Percentiles rank a stretch among this genome's conserved stretches.
These are phyloP conservation scores for Spheniscus humboldti DNA, from an alignment of 2,797 vertebrate genomes.

Conservation along the genomic window DNA sequence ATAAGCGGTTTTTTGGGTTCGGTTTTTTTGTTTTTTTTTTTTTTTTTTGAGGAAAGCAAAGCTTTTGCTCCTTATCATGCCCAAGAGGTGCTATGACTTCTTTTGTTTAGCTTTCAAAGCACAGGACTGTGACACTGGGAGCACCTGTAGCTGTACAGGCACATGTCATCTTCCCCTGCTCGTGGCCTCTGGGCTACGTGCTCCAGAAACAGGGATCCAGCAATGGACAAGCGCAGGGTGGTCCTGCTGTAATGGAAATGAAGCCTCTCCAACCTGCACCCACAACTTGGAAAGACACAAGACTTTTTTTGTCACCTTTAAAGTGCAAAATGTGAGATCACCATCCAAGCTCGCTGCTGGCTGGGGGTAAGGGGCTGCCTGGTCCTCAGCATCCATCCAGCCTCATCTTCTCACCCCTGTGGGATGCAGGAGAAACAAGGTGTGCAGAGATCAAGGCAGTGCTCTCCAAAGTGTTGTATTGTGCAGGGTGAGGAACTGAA, in stretches of 20 bases:
- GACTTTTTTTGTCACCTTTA: background rate
- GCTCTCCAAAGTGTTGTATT: background rate
- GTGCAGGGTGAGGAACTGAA: background rate
- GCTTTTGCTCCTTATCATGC: background rate
- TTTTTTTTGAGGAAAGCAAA: background rate
- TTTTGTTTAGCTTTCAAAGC: background rate
- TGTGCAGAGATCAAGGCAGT: background rate
- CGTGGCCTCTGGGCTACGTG: rapidly evolving
- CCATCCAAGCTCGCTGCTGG: background rate
- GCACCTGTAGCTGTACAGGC: background rate
- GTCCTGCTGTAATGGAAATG: background rate
- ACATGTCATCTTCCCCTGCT: rapidly evolving
- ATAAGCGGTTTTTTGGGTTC: too few relatives aligned
- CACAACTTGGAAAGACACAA: background rate
- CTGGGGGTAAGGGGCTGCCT: background rate
- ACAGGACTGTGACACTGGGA: background rate
- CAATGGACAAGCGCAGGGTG: background rate
- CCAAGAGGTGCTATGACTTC: background rate
- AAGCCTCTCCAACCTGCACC: background rate
- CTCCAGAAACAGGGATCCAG: background rate
- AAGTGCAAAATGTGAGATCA: background rate
- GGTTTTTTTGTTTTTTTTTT: too few relatives aligned
- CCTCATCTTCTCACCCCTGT: background rate
- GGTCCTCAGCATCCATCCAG: background rate
- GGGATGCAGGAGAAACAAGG: background rate